These are phyloP conservation scores for Brachylomia viminalis DNA, from an alignment of 2,888 invertebrate genomes.

Conservation along the genomic window DNA sequence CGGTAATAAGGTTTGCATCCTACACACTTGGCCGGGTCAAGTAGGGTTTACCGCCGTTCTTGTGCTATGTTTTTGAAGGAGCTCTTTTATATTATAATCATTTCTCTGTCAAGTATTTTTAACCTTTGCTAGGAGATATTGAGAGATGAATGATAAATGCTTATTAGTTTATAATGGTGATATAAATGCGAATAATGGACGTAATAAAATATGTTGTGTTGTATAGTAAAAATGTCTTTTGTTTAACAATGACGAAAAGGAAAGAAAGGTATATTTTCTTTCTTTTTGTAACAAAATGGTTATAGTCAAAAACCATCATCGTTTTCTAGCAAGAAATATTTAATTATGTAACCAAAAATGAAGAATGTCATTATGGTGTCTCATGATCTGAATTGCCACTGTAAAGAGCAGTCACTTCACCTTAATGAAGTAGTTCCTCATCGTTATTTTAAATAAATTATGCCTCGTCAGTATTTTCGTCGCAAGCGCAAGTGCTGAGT, in stretches of 20 bases:
- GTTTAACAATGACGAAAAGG: neutral
- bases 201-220: neutral
- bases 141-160: slow-evolving; percentile 1
- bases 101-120: slow-evolving; percentile 23
- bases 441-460: neutral
- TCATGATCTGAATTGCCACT: neutral
- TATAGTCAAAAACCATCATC: too few relatives aligned
- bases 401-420: neutral
- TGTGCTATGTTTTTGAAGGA: slow-evolving; percentile 41
- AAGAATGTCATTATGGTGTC: neutral
- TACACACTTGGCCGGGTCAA: slow-evolving; percentile 83
- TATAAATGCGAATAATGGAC: neutral
- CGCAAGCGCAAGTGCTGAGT: too few relatives aligned
- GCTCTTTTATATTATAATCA: slow-evolving; percentile 31
- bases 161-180: neutral
- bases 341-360: neutral
- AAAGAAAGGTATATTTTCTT: too few relatives aligned
- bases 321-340: neutral
- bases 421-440: neutral
- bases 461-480: neutral
- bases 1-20: slow-evolving; percentile 85
- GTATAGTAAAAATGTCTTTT: neutral
- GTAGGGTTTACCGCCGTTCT: slow-evolving; percentile 77
- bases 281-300: neutral
- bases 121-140: neutral